Evolutionary conservation across 1,140 invertebrate species (phyloP), one percentile per base, ranked within the genome.

Genomic region (Latrodectus geometricus): DNA sequence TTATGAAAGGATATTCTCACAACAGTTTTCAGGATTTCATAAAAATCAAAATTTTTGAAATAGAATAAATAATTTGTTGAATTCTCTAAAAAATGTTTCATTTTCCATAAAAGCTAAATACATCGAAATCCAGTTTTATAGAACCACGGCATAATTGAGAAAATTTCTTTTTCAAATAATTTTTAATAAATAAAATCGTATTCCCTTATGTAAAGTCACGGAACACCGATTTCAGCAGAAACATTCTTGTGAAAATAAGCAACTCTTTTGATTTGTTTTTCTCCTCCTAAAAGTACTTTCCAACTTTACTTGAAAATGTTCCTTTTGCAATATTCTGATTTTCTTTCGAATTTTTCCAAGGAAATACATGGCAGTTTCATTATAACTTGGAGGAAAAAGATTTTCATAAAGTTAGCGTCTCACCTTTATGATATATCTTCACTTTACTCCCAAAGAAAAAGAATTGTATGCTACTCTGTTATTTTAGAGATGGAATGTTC

Each of bases 321-420:
- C 15, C 68, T 80, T 80, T 70, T 80, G 52, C 50, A 49, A 80
- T 35, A 23, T 17, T 14, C 50, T 49, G 35, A 70, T 80, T 70
- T 54, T 70, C 78, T 54, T 70, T 17, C n/a, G n/a, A 76, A 76
- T 49, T 9, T 74, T 74, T 70, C 70, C 66, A 48, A 61, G 4
- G 21, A 5, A 70, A 35, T 35, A 80, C 78, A 80, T 21, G 68
- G 54, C 78, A 70, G 66, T 70, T 80, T 80, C 78, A 80, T 80
- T 80, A 80, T 70, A 80, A 70, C 49, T 80, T 80, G 52, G 8
- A 14, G 23, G 12, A 21, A 9, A 17, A 35, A 8, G 70, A 52
- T 80, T 80, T 70, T 70, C 66, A 54, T 80, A 52, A 80, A 54
- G 49, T 21, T 80, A 70, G 54, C 68, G 35, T 70, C 78, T 23